Conservation (phyloP, 1,140 invertebrate genomes). For the Argopecten irradians region DNA sequence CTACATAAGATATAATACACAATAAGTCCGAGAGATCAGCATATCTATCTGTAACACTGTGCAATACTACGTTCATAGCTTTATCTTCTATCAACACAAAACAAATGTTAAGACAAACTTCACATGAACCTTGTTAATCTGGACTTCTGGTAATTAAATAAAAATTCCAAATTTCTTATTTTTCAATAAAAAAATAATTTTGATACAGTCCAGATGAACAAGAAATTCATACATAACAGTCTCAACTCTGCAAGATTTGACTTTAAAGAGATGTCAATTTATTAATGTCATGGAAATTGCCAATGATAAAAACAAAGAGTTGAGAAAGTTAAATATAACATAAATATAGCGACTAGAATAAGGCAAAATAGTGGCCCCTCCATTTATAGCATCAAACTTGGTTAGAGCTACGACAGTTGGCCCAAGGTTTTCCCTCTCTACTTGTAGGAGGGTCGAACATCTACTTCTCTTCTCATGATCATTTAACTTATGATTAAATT, state of each 20-base stretch:
- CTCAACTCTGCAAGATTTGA: background rate
- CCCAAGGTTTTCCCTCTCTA: too few relatives aligned
- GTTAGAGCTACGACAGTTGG: background rate
- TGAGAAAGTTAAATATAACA: background rate
- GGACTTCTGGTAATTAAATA: background rate
- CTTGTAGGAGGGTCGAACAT: too few relatives aligned
- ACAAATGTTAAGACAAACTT: slow-evolving; percentile 1
- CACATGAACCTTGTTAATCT: background rate
- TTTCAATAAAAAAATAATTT: too few relatives aligned
- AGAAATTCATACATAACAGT: background rate
- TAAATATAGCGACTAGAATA: slow-evolving; percentile 20
- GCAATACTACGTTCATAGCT: background rate
- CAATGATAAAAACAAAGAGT: background rate
- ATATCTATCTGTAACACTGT: background rate
- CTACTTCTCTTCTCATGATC: background rate
- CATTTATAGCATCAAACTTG: background rate
- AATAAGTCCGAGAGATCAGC: background rate
- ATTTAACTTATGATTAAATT: background rate
- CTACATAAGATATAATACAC: background rate
- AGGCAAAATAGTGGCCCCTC: background rate
- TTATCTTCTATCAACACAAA: background rate
- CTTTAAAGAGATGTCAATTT: background rate
- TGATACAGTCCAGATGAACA: background rate
- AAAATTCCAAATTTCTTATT: too few relatives aligned
- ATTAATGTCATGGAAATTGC: background rate